These are phyloP conservation scores for Ophioninae sp. DNA, from an alignment of 2,888 invertebrate genomes.

Conservation along the genomic window DNA sequence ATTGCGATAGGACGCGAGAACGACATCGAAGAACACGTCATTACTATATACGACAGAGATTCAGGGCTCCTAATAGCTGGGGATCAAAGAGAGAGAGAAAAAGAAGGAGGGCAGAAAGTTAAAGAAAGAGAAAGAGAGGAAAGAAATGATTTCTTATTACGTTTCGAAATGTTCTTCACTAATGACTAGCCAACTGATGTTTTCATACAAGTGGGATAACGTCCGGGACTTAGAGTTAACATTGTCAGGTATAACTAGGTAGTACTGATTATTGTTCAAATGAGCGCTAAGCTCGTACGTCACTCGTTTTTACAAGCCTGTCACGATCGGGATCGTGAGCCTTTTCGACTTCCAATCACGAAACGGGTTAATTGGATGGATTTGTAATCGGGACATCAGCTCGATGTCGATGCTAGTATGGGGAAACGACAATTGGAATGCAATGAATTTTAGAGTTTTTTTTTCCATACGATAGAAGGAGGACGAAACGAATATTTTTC, in stretches of 20 bases:
- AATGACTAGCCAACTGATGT: not conserved
- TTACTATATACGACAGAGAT: conserved; percentile 21
- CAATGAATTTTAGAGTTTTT: not conserved
- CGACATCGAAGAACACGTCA: conserved; percentile 50
- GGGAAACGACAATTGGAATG: not conserved
- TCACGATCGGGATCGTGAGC: not conserved
- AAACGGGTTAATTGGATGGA: not conserved
- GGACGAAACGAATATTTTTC: too few species aligned
- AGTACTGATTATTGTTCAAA: not conserved
- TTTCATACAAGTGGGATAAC: not conserved
- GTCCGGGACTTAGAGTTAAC: not conserved
- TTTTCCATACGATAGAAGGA: not conserved
- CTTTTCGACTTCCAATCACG: not conserved
- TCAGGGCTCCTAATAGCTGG: conserved; percentile 18
- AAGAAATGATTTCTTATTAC: conserved; percentile 21
- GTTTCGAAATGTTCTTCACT: conserved; percentile 10
- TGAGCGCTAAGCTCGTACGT: not conserved
- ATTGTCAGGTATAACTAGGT: not conserved
- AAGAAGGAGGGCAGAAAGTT: not conserved
- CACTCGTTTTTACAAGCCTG: not conserved
- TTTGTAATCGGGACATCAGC: not conserved
- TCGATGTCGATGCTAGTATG: not conserved
- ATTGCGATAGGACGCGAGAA: conserved; percentile 56
- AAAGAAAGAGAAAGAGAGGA: not conserved
- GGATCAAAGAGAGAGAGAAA: conserved; percentile 6